These are phyloP conservation scores for Pteromalus puparum DNA, from an alignment of 1,140 invertebrate species.

Conservation along the genomic window DNA sequence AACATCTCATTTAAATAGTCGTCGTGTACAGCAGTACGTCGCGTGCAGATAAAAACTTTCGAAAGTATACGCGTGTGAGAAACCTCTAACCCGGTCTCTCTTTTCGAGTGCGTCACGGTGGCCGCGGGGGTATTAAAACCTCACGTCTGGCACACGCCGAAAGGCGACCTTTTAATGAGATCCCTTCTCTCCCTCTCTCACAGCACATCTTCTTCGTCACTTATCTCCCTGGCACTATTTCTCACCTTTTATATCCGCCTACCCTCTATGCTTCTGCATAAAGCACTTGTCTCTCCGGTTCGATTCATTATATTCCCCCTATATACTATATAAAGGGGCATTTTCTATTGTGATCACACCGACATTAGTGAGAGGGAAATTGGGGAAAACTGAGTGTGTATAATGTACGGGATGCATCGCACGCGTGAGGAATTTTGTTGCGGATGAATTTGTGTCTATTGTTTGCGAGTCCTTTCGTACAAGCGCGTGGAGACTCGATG, in stretches of 20 bases:
- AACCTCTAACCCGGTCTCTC: no score
- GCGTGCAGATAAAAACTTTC: no score
- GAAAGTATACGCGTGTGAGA: no score
- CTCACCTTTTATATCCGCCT: no score
- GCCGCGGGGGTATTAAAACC: neutral
- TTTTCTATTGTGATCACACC: constrained; percentile 19
- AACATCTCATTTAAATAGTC: no score
- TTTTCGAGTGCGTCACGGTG: no score
- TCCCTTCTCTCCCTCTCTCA: neutral
- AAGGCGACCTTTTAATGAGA: neutral
- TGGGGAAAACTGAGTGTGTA: neutral
- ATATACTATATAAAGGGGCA: neutral
- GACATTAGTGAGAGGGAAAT: constrained; percentile 25
- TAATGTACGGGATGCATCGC: neutral
- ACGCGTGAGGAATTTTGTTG: neutral
- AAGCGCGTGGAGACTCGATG: no score
- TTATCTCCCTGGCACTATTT: neutral
- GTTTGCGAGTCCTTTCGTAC: neutral
- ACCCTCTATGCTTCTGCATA: neutral
- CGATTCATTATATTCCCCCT: neutral
- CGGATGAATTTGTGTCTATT: neutral
- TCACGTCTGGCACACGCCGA: neutral
- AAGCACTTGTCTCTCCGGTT: neutral
- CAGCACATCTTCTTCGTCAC: neutral
- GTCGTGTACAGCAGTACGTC: no score